Evolutionary conservation across 2,113 vertebrate genomes (phyloP).

Genomic region (Gavia stellata): DNA sequence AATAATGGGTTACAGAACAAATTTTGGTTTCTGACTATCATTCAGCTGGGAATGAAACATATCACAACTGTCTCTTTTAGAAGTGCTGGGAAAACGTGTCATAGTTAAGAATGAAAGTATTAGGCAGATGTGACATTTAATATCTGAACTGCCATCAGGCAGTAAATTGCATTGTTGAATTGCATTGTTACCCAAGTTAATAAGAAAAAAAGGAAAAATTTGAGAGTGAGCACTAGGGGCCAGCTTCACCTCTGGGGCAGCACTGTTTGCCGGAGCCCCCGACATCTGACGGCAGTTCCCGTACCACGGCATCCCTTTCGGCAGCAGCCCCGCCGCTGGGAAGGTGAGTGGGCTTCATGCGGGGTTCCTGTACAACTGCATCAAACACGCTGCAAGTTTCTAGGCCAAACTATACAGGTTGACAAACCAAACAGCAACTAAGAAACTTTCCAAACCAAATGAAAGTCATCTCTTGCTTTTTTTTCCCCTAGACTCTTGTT

Average conservation of each 20-base stretch:
- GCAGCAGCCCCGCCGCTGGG: rapidly evolving
- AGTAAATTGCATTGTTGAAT: neutral
- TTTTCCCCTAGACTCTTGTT: neutral
- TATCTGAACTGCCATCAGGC: neutral
- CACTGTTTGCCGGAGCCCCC: neutral
- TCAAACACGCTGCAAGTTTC: neutral
- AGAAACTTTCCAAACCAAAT: neutral
- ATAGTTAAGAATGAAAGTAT: neutral
- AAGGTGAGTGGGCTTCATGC: rapidly evolving
- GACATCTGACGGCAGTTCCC: neutral
- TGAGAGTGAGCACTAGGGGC: neutral
- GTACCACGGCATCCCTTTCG: neutral
- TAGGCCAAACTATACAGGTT: neutral
- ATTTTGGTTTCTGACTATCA: neutral
- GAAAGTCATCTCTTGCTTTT: neutral
- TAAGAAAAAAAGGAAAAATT: neutral
- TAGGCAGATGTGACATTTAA: neutral
- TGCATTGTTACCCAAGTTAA: neutral
- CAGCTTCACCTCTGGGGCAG: neutral
- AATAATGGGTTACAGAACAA: neutral
- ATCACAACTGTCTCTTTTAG: neutral
- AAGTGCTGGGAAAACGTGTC: neutral
- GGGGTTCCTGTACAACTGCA: neutral
- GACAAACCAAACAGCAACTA: neutral
- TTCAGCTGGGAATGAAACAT: neutral